Conservation (phyloP, 2,888 invertebrate genomes). For the Lochmaea capreae region DNA sequence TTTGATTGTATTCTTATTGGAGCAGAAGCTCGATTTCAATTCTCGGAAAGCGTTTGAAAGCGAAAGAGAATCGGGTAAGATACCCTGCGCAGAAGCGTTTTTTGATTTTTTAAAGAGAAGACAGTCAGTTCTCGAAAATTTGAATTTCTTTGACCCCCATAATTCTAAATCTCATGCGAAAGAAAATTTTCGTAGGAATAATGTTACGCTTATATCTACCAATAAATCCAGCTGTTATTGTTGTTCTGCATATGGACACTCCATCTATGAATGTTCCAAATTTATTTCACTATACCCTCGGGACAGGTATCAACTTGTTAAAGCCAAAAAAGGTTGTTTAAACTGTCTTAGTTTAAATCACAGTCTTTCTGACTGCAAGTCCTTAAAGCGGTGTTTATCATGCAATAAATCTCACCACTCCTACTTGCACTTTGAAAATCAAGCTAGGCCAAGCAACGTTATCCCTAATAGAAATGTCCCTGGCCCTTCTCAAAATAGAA, state of each 20-base stretch:
- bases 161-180: background rate
- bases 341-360: background rate
- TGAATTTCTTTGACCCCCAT: background rate
- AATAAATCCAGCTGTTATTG: background rate
- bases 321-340: background rate
- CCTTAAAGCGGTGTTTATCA: background rate
- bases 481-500: background rate
- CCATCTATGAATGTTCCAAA: background rate
- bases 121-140: constrained; percentile 1
- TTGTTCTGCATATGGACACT: background rate
- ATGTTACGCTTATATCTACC: background rate
- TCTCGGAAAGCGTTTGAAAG: background rate
- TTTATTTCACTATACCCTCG: background rate
- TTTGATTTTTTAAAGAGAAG: background rate
- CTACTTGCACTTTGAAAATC: background rate
- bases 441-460: background rate
- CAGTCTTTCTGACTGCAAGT: background rate
- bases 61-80: background rate
- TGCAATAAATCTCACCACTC: background rate
- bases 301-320: background rate
- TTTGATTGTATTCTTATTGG: background rate
- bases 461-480: background rate
- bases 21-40: background rate
- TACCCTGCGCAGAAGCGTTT: background rate
- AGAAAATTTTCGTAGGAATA: background rate